These are phyloP conservation scores for Mesocricetus auratus DNA, from an alignment of 2,113 vertebrate genomes.

Conservation along the genomic window DNA sequence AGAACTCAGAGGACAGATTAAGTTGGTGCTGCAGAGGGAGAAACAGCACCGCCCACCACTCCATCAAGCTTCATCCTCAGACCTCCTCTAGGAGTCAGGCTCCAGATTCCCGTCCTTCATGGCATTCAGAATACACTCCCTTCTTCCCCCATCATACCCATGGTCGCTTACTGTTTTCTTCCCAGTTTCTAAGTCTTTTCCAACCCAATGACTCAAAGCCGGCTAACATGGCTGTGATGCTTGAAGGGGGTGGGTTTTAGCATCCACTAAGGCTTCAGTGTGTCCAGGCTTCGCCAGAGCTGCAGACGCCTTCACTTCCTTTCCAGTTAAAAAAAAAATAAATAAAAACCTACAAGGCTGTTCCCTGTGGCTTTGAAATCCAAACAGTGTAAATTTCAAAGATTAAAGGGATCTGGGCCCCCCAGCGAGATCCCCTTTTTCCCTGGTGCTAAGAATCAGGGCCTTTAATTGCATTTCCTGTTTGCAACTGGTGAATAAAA, in stretches of 20 bases:
- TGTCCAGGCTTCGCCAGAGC: background rate
- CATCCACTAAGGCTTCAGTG: background rate
- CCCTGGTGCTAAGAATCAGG: background rate
- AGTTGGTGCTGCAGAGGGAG: background rate
- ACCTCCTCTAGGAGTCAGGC: no score
- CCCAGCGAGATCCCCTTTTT: background rate
- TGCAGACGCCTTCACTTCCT: background rate
- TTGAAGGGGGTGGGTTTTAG: background rate
- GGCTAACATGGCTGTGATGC: background rate
- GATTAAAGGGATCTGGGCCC: background rate
- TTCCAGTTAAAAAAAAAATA: background rate
- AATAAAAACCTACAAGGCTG: background rate
- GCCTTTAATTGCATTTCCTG: slow-evolving; percentile 47
- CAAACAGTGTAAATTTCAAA: slow-evolving; percentile 34
- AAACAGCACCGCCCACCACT: no score
- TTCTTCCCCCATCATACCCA: background rate
- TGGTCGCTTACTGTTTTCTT: rapidly evolving
- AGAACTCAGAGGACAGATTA: no score
- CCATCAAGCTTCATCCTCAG: rapidly evolving
- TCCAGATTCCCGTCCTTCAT: no score
- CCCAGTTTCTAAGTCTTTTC: background rate
- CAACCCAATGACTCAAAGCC: background rate
- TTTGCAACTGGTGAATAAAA: slow-evolving; percentile 24
- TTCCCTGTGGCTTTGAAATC: background rate
- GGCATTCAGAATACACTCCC: rapidly evolving